Evolutionary conservation across 2,113 vertebrate genomes (phyloP), one percentile per base, ranked within the genome.

Genomic region (Asarcornis scutulata): DNA sequence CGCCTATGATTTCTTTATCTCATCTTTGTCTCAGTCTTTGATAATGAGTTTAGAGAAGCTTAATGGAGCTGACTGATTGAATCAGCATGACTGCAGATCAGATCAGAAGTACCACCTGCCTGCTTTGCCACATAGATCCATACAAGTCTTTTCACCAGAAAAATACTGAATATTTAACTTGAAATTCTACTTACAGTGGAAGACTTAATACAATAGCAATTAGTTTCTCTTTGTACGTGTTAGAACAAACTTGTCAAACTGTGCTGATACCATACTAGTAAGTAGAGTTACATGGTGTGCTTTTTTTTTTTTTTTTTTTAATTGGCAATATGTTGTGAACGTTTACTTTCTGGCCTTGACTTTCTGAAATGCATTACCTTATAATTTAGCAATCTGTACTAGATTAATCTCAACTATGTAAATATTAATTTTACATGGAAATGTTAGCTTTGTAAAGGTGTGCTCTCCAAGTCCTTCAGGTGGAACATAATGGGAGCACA

Each of bases 191-290:
- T 50, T 9, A 6, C 15, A 29, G 67, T 2, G 50, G 81, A 32
- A 87, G 73, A 38, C n/a, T 76, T 10, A 18, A 34, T 3, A 2
- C 1, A 8, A 31, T 3, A 36, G 25, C 1, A 2, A 27, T 26
- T 0, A 4, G 36, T 25, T 86, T 53, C 58, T 29, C n/a, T 26
- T 36, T 40, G 73, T 36, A 38, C 67, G 29, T 56, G 32, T 31
- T 38, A 25, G 50, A 62, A 56, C 48, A 21, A 60, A 7, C 63
- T 5, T 14, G 7, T 18, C 52, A 69, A n/a, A 1, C 72, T 3
- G 7, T 58, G 68, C 82, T 20, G 16, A 1, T 6, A 6, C 3
- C 42, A 9, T 0, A 36, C 8, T 25, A 46, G 56, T 1, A 22
- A n/a, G 27, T 27, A 18, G 4, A 56, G 12, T 17, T 64, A 17